phyloP scores from a whole-genome alignment of 1,140 invertebrate genomes.

The Zaprionus davidi region DNA sequence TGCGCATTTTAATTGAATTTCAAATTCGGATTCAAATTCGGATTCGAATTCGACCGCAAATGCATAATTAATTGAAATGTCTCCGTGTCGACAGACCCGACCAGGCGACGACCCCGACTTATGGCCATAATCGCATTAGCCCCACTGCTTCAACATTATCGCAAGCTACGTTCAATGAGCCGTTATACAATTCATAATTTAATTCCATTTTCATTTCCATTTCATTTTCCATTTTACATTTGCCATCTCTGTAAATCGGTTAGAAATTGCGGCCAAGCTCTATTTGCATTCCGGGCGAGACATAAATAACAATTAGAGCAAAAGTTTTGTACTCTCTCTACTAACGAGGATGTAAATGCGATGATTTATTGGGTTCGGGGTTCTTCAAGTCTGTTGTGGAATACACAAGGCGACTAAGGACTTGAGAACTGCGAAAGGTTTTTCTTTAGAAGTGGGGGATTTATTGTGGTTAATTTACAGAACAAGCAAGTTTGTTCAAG shows the following conservation, averaged over 20 bases:
- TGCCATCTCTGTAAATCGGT: slow-evolving; percentile 37
- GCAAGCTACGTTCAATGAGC: slow-evolving; percentile 50
- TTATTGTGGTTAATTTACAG: neutral
- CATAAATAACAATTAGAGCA: slow-evolving; percentile 65
- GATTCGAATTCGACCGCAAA: slow-evolving; percentile 56
- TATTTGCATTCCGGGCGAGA: slow-evolving; percentile 19
- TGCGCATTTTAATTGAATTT: slow-evolving; percentile 73
- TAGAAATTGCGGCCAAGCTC: slow-evolving; percentile 32
- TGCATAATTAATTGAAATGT: slow-evolving; percentile 76
- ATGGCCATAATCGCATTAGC: slow-evolving; percentile 67
- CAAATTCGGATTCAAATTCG: slow-evolving; percentile 27
- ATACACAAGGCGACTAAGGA: slow-evolving; percentile 4
- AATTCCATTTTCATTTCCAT: slow-evolving; percentile 48
- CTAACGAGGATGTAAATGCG: slow-evolving; percentile 48
- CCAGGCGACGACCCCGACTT: slow-evolving; percentile 30
- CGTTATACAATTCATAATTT: slow-evolving; percentile 56
- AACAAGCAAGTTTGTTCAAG: neutral
- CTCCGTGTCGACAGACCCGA: slow-evolving; percentile 10
- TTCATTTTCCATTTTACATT: slow-evolving; percentile 19
- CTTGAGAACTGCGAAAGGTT: slow-evolving; percentile 17
- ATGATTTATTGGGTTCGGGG: slow-evolving; percentile 19
- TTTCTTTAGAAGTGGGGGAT: neutral
- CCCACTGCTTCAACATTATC: slow-evolving; percentile 20
- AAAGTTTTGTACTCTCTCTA: slow-evolving; percentile 50
- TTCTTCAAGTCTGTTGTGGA: neutral